Evolutionary conservation across 2,888 invertebrate genomes (phyloP), one percentile per base, ranked within the genome.

Genomic region (Sminthurinus aureus): DNA sequence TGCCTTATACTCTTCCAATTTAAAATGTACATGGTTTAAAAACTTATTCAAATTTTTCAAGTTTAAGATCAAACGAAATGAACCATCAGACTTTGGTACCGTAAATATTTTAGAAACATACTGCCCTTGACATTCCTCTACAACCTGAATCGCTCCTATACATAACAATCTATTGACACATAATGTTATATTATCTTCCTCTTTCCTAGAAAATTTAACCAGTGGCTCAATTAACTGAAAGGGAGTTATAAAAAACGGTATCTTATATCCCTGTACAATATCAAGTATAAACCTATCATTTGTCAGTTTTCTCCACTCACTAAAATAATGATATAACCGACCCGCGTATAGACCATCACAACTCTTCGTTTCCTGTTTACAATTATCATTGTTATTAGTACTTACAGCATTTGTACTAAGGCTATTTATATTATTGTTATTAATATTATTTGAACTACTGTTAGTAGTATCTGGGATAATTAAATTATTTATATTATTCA

Each of bases 1-100:
- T n/a, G 66, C 66, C 18, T 83, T n/a, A 64, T 83, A 74, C 69
- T 84, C 84, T 74, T 85, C 85, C 3, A 75, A n/a, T 75, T 75
- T 75, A 22, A 75, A 75, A 75, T 75, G 75, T 1, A 18, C 38
- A 24, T 12, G 13, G 8, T 74, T 8, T 2, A 75, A n/a, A 52
- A 75, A 75, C 1, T 50, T 50, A 75, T 75, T 75, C 3, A 75
- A 20, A 6, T 52, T 15, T n/a, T 75, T 75, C 13, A 75, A 51
- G 51, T 75, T 75, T 20, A 75, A 50, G 9, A 75, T 75, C 4
- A 75, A n/a, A 1, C 75, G 50, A 75, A 18, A n/a, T 15, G 8
- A 1, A 50, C 75, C 75, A 75, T 75, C 75, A 1, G 75, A 75
- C 12, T 75, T 75, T 0, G 51, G 75, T 6, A 75, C 75, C 3